Base-by-base conservation (phyloP, 2,888 invertebrate genomes). In the Drosophila longiperda region DNA sequence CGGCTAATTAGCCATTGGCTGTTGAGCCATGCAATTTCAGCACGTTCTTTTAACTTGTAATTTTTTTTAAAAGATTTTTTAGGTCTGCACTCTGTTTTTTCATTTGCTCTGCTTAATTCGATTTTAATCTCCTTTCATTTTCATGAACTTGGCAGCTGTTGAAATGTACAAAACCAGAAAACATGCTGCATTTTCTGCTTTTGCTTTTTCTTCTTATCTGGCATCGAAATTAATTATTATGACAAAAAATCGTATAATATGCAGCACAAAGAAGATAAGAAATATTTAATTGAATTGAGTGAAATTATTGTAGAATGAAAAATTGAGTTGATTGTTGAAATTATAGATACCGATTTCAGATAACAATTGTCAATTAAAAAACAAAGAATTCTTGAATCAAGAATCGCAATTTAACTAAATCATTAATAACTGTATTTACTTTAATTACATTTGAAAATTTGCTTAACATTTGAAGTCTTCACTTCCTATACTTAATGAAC, bases 61-160 rank as follows among this genome's bases (percentile, higher is more conserved):
- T n/a, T 59, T 20, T 17, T 45, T 64, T 40, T 65, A 26, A 23
- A 29, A 40, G 5, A 49, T 42, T 73, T 65, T 66, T 63, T 23
- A 53, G 32, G 55, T 55, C 9, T 57, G 11, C 42, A 49, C n/a
- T 45, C 32, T 66, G 55, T 59, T 54, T 11, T 64, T 73, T 20
- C 54, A 49, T 32, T 73, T 66, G 59, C 54, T 17, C 26, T 52
- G 68, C 60, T 59, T 85, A 86, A 83, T 88, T 85, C 83, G 72
- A 79, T 79, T 83, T 76, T 66, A 82, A 75, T 80, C 72, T 74
- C 62, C 26, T 67, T 73, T 65, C 63, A 69, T 66, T 76, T 70
- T 65, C 45, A 58, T 61, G 69, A 72, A 72, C 75, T 66, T 67
- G 49, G 42, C 34, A 57, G 63, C 58, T 66, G 59, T 50, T 38